These are phyloP conservation scores for Octomys mimax DNA, from an alignment of 2,797 vertebrate genomes.

Conservation along the genomic window DNA sequence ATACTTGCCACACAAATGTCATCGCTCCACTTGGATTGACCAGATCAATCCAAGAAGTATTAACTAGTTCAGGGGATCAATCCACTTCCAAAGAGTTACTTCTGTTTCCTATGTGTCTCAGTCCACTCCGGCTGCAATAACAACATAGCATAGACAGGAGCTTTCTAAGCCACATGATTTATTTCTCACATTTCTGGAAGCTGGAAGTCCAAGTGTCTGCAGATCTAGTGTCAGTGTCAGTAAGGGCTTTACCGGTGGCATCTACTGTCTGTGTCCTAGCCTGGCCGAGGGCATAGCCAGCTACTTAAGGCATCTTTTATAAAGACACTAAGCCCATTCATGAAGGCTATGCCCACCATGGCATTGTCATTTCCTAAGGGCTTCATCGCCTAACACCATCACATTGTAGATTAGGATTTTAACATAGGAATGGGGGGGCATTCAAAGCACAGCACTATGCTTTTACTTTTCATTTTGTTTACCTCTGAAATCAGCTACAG, in stretches of 20 bases:
- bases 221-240: neutral
- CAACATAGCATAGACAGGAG: neutral
- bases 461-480: slow-evolving; percentile 14
- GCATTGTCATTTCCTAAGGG: neutral
- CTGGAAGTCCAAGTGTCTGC: neutral
- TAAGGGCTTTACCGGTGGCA: neutral
- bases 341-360: neutral
- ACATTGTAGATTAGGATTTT: neutral
- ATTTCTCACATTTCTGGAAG: neutral
- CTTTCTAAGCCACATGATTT: neutral
- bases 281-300: neutral
- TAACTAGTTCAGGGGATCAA: neutral
- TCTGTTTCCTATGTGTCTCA: neutral
- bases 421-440: neutral
- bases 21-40: neutral
- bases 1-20: neutral
- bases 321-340: neutral
- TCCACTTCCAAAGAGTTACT: neutral
- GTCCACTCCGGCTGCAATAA: neutral
- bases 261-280: neutral
- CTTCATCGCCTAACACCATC: neutral
- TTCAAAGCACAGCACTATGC: neutral
- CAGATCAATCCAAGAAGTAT: neutral
- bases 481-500: neutral
- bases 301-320: neutral